phyloP scores from a whole-genome alignment of 2,888 invertebrate genomes.

The Cybosia mesomella region DNA sequence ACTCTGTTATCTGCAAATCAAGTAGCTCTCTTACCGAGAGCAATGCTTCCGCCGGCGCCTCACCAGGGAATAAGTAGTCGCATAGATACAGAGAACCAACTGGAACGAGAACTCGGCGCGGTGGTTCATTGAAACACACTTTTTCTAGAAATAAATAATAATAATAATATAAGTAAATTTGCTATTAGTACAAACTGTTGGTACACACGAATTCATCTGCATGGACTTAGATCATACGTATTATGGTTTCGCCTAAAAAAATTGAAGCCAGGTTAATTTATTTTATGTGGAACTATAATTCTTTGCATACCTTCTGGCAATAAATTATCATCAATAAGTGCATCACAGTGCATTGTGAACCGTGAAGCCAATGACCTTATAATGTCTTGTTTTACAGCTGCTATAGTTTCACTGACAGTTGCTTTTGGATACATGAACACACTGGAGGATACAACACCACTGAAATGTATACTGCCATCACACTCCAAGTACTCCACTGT shows the following conservation, averaged over 20 bases:
- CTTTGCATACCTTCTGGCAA: constrained; percentile 91
- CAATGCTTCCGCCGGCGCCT: constrained; percentile 93
- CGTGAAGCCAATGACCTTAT: constrained; percentile 94
- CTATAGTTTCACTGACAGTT: constrained; percentile 90
- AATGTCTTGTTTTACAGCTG: constrained; percentile 93
- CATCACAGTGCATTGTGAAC: constrained; percentile 97
- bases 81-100: constrained; percentile 91
- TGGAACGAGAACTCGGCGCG: constrained; percentile 93
- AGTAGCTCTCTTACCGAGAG: constrained; percentile 93
- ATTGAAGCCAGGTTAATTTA: no score
- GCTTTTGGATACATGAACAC: constrained; percentile 93
- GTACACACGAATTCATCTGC: not conserved
- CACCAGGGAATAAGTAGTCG: constrained; percentile 97
- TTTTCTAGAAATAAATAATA: constrained; percentile 84
- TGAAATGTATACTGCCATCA: constrained; percentile 90
- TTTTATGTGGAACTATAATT: no score
- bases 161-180: not conserved
- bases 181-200: not conserved
- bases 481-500: constrained; percentile 86
- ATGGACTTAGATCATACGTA: not conserved
- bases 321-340: constrained; percentile 93
- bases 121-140: constrained; percentile 95
- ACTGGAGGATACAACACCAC: constrained; percentile 91
- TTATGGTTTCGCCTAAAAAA: not conserved
- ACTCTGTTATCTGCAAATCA: constrained; percentile 91